phyloP scores from a whole-genome alignment of 2,113 vertebrate genomes.

The Penelope pileata region DNA sequence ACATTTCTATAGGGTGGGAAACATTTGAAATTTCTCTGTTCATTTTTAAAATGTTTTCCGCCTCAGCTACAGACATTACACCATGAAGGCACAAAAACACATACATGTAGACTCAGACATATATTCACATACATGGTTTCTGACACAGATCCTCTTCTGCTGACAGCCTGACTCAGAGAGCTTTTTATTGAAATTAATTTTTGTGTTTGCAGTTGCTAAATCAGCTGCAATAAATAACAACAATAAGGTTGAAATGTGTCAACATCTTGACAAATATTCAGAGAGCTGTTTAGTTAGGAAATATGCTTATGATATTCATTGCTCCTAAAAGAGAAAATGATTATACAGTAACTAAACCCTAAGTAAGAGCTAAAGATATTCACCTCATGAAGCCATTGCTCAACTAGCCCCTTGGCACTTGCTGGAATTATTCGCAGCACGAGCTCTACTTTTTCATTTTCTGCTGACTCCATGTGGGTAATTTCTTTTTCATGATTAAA shows the following conservation, averaged over 20 bases:
- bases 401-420: slow-evolving; percentile 83
- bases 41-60: not conserved
- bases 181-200: slow-evolving; percentile 27
- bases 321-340: slow-evolving; percentile 78
- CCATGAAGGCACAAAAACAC: slow-evolving; percentile 61
- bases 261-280: slow-evolving; percentile 58
- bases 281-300: slow-evolving; percentile 56
- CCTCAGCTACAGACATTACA: slow-evolving; percentile 29
- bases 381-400: slow-evolving; percentile 84
- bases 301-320: slow-evolving; percentile 57
- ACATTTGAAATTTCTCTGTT: not conserved
- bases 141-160: slow-evolving; percentile 42
- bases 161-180: not conserved
- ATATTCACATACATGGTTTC: slow-evolving; percentile 44
- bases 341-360: slow-evolving; percentile 74
- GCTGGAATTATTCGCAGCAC: slow-evolving; percentile 79
- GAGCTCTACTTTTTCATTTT: slow-evolving; percentile 82
- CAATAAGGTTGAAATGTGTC: slow-evolving; percentile 46
- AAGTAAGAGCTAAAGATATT: slow-evolving; percentile 82
- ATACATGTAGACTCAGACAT: slow-evolving; percentile 60
- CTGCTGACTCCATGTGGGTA: slow-evolving; percentile 81
- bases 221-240: slow-evolving; percentile 64
- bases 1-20: not conserved
- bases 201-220: slow-evolving; percentile 53
- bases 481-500: slow-evolving; percentile 82